Evolutionary conservation across 2,113 vertebrate genomes (phyloP), one percentile per base, ranked within the genome.

Genomic region (Psittacus erithacus): DNA sequence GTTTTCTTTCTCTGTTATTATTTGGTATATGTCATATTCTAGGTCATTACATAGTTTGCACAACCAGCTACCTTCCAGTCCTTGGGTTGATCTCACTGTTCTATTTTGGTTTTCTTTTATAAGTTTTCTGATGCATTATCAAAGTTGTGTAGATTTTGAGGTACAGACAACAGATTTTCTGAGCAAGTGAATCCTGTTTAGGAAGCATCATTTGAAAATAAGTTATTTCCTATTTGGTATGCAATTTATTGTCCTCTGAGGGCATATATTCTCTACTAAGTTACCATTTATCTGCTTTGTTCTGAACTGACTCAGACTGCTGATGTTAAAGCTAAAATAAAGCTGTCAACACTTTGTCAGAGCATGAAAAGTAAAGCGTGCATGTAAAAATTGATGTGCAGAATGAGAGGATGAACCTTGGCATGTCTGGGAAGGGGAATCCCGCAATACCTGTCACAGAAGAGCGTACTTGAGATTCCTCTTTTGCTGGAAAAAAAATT

Each of bases 281-380:
- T 87, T 94, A 79, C 67, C 25, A 49, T 95, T 97, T n/a, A 46
- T 85, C 63, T 91, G 67, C 59, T 91, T 95, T 90, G 53, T 53
- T 95, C 53, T 92, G 88, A 39, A 76, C 69, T 92, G 74, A 69
- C 65, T 88, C 59, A 77, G 75, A 27, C 28, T 78, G 44, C 65
- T 95, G 74, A 55, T 81, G 79, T 69, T 92, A 69, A 93, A 89
- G 43, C 60, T 91, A 64, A 95, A 95, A 93, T 95, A 93, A 95
- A 94, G 55, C 96, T 95, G 91, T 93, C 95, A 93, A 31, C 89
- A 73, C 62, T 82, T 92, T 63, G 65, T 93, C 86, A 83, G 88
- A 75, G 39, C 39, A 53, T 88, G 88, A 83, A 84, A 83, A 92
- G 68, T 86, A 81, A 93, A 90, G 77, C 73, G 31, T 0, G 2